A percentile compares a stretch with the other conserved stretches of the same genome.
Evolutionary conservation across 1,140 invertebrate species (phyloP).

Genomic region (Bombus superbus): DNA sequence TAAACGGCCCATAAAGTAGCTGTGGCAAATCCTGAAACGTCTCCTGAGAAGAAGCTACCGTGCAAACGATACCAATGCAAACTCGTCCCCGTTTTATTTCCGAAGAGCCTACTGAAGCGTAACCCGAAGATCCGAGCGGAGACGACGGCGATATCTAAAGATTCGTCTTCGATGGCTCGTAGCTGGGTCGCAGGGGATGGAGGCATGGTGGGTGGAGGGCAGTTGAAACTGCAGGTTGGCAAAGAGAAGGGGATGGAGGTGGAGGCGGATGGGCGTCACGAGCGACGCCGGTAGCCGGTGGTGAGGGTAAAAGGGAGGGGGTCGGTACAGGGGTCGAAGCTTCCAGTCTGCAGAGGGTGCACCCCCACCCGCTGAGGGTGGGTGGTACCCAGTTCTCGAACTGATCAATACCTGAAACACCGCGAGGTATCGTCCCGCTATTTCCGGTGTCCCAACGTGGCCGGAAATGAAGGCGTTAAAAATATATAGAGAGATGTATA

Average conservation of each 20-base stretch:
- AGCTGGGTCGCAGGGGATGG: constrained; percentile 27
- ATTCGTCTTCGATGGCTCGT: constrained; percentile 64
- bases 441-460: constrained; percentile 79
- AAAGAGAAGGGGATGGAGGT: constrained; percentile 1
- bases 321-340: constrained; percentile 50
- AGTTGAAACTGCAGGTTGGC: constrained; percentile 1
- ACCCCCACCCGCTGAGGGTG: constrained; percentile 41
- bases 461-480: constrained; percentile 80
- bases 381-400: constrained; percentile 74
- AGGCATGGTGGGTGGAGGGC: constrained; percentile 23
- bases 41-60: background rate
- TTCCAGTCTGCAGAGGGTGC: constrained; percentile 44
- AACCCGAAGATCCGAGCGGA: constrained; percentile 59
- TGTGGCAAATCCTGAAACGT: constrained; percentile 12
- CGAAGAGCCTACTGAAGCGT: constrained; percentile 56
- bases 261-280: constrained; percentile 52
- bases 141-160: constrained; percentile 68
- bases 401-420: constrained; percentile 83
- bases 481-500: constrained; percentile 40
- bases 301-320: constrained; percentile 49
- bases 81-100: constrained; percentile 55
- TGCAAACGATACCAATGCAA: constrained; percentile 32
- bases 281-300: constrained; percentile 39
- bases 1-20: background rate
- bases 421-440: constrained; percentile 81